These are phyloP conservation scores for Archilochus colubris DNA, from an alignment of 2,113 vertebrate genomes.

Conservation along the genomic window DNA sequence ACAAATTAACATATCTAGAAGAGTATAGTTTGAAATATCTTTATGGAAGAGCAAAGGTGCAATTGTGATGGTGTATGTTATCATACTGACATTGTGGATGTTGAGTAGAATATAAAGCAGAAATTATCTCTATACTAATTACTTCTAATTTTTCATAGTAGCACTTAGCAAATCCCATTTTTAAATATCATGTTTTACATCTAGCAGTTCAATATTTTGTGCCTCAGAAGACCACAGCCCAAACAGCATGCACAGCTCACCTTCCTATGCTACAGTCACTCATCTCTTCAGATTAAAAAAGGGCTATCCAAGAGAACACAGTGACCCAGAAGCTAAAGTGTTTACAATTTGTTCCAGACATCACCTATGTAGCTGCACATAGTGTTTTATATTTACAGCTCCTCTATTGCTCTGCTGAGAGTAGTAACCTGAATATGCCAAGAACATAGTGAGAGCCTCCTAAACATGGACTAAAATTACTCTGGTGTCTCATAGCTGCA, in stretches of 20 bases:
- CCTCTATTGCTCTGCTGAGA: constrained; percentile 4
- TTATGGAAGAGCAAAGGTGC: not conserved
- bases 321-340: constrained; percentile 19
- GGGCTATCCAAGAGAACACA: not conserved
- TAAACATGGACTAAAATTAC: not conserved
- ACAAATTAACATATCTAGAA: not conserved
- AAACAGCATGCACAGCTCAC: not conserved
- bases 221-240: not conserved
- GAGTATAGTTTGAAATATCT: not conserved
- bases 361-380: not conserved
- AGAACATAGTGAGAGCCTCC: not conserved
- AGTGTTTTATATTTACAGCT: constrained; percentile 11
- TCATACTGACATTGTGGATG: not conserved
- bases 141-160: not conserved
- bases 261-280: not conserved
- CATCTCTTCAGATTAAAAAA: not conserved
- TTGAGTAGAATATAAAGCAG: not conserved
- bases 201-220: not conserved
- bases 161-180: not conserved
- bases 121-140: not conserved
- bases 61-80: not conserved
- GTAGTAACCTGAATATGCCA: constrained; percentile 16
- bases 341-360: constrained; percentile 18
- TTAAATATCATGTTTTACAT: not conserved
- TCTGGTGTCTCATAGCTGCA: not conserved